Conservation (phyloP, 2,797 vertebrate species). For the Iguana delicatissima region DNA sequence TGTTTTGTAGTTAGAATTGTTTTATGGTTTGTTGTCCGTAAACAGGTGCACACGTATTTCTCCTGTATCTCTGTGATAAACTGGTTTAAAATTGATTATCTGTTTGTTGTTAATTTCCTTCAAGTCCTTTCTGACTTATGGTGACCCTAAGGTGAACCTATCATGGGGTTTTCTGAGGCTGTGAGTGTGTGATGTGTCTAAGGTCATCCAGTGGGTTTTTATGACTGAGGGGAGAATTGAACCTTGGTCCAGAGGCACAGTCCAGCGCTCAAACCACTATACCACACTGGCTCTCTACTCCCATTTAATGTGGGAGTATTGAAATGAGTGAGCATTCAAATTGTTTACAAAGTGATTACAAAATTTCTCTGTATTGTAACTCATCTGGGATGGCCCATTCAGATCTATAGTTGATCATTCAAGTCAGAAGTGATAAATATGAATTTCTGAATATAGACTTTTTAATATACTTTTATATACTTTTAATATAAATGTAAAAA, state of each 20-base stretch:
- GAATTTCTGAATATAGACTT: not conserved
- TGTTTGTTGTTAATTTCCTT: no score
- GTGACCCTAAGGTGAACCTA: no score
- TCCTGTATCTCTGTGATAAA: not conserved
- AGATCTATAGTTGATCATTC: not conserved
- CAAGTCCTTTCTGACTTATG: no score
- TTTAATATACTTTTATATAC: not conserved
- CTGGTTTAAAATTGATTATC: not conserved
- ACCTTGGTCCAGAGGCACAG: no score
- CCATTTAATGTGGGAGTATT: not conserved
- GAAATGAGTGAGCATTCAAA: not conserved
- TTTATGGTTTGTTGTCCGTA: not conserved
- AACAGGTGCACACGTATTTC: not conserved
- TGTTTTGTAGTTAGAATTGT: not conserved
- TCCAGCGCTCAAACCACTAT: no score
- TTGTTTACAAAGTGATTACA: not conserved
- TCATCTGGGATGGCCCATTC: not conserved
- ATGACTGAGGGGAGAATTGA: no score
- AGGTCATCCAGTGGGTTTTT: no score
- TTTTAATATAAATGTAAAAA: no score
- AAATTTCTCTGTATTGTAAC: not conserved
- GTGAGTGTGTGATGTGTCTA: no score
- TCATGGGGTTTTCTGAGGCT: no score
- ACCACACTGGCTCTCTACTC: no score
- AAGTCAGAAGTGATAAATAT: not conserved